Percentiles rank a stretch among this genome's conserved stretches.
These are phyloP conservation scores for Brenthis hecate DNA, from an alignment of 2,888 invertebrate species.

Conservation along the genomic window DNA sequence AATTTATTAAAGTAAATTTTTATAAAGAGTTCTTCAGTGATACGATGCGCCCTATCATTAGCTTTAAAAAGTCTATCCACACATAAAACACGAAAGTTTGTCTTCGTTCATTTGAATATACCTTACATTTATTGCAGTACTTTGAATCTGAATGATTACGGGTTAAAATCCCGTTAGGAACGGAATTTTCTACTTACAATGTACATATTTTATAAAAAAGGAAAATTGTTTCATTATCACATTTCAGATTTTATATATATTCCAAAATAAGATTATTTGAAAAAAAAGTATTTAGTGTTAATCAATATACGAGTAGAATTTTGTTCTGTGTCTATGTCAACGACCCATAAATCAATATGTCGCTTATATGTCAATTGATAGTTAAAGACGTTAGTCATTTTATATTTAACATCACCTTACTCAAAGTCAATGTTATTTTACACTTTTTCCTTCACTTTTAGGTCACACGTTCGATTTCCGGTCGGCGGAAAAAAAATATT, in stretches of 20 bases:
- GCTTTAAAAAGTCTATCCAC: too few species aligned
- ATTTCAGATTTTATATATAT: too few species aligned
- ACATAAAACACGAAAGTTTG: background rate
- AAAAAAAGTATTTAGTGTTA: background rate
- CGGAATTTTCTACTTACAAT: conserved; percentile 2
- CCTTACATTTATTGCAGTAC: too few species aligned
- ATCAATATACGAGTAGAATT: background rate
- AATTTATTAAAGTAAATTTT: too few species aligned
- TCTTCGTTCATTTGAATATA: background rate
- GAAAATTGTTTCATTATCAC: too few species aligned
- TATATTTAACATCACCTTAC: background rate
- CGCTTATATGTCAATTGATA: background rate
- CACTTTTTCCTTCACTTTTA: background rate
- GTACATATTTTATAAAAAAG: background rate
- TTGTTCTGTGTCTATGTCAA: conserved; percentile 11
- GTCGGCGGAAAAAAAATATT: too few species aligned
- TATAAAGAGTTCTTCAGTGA: too few species aligned
- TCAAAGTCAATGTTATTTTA: background rate
- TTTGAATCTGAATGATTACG: background rate
- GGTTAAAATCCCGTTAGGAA: background rate
- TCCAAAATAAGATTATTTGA: too few species aligned
- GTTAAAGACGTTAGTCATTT: background rate
- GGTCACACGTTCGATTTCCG: too few species aligned
- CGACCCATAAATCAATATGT: conserved; percentile 15
- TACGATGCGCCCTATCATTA: too few species aligned